Evolutionary conservation across 1,140 invertebrate genomes (phyloP).

Genomic region (Lordiphosa mommai): DNA sequence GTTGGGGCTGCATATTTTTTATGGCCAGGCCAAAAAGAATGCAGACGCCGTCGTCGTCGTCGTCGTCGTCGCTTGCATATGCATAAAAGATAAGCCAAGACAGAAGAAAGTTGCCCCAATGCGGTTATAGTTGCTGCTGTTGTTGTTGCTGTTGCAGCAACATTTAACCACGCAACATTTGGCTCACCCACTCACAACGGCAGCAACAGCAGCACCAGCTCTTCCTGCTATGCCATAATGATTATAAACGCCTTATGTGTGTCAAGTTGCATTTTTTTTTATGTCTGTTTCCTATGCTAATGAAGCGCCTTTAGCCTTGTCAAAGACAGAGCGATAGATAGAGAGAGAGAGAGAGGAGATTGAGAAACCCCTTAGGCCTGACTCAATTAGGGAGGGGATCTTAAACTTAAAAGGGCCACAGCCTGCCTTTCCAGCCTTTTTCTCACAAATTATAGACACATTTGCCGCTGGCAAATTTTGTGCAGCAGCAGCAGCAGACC

Average conservation of each 20-base stretch:
- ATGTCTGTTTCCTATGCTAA: conserved; percentile 46
- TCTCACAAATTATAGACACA: conserved; percentile 57
- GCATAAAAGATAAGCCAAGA: conserved; percentile 64
- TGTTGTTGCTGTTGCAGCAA: conserved; percentile 19
- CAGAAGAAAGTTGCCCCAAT: conserved; percentile 60
- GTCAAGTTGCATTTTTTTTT: conserved; percentile 26
- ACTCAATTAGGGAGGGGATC: conserved; percentile 27
- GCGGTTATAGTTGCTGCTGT: conserved; percentile 3
- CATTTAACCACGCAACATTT: conserved; percentile 46
- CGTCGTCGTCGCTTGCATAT: conserved; percentile 59
- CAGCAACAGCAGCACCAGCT: conserved; percentile 27
- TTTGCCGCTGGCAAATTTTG: conserved; percentile 46
- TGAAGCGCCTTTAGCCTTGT: conserved; percentile 68
- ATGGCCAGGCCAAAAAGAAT: conserved; percentile 57
- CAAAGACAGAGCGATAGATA: conserved; percentile 31
- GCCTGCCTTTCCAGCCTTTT: conserved; percentile 36
- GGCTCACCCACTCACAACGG: conserved; percentile 50
- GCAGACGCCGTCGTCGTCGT: conserved; percentile 57
- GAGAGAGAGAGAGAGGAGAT: no score
- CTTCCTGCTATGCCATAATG: conserved; percentile 32
- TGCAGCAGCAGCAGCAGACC: conserved; percentile 4
- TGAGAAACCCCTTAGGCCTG: conserved; percentile 14
- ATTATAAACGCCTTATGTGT: conserved; percentile 52
- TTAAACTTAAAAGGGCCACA: conserved; percentile 38
- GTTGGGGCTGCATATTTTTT: conserved; percentile 63